These are phyloP conservation scores for Pterostichus madidus DNA, from an alignment of 2,888 invertebrate genomes.

Conservation along the genomic window DNA sequence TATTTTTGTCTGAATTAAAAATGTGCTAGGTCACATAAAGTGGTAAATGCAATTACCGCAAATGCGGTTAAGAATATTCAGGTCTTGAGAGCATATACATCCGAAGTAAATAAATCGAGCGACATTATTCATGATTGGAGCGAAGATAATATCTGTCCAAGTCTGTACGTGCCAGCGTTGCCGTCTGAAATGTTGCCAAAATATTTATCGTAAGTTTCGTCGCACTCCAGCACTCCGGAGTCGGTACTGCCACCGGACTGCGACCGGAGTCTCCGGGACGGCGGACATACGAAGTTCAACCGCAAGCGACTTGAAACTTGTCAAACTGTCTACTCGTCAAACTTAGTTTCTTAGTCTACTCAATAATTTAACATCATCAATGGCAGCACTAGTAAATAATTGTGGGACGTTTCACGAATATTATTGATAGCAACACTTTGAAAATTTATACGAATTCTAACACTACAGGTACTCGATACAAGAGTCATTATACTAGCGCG, in stretches of 20 bases:
- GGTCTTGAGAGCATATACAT: slow-evolving; percentile 27
- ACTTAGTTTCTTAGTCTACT: slow-evolving; percentile 63
- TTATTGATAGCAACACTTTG: slow-evolving; percentile 18
- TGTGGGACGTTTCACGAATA: slow-evolving; percentile 23
- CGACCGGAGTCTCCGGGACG: slow-evolving; percentile 7
- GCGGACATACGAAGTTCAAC: slow-evolving; percentile 56
- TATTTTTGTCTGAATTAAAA: too few species aligned
- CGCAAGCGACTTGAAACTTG: slow-evolving; percentile 59
- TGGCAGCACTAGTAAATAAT: slow-evolving; percentile 60
- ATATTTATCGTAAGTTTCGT: slow-evolving; percentile 58
- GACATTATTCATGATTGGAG: slow-evolving; percentile 46
- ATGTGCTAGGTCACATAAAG: not conserved
- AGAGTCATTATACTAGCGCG: not conserved
- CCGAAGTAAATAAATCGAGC: slow-evolving; percentile 39
- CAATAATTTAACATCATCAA: slow-evolving; percentile 65
- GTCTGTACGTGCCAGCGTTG: slow-evolving; percentile 31
- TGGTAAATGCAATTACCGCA: slow-evolving; percentile 27
- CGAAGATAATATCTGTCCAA: slow-evolving; percentile 46
- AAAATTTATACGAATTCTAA: not conserved
- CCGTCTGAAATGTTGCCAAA: slow-evolving; percentile 60
- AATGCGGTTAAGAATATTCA: slow-evolving; percentile 10
- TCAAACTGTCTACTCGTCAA: slow-evolving; percentile 66
- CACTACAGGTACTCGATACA: slow-evolving; percentile 7
- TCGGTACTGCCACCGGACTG: not conserved
- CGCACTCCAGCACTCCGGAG: not conserved